Evolutionary conservation across 1,140 invertebrate genomes (phyloP), one percentile per base, ranked within the genome.

Genomic region (Drosophila ananassae): DNA sequence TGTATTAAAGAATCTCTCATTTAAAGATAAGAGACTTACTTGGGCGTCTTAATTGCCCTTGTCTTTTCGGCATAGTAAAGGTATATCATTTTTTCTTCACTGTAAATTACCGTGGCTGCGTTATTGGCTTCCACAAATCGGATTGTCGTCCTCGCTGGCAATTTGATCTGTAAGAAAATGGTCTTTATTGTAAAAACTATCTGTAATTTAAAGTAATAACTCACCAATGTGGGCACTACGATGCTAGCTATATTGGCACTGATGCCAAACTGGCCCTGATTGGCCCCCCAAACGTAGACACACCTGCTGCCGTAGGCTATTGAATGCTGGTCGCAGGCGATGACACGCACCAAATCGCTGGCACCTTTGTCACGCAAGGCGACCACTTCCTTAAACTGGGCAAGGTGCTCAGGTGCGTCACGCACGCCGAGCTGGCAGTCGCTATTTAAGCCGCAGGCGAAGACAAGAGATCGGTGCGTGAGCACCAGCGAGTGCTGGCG

Each of bases 241-340:
- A 91, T 76, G 2, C 44, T 71, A 21, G 79, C 68, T 7, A 64
- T 75, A 55, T 75, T 77, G 3, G 53, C 21, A 59, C 61, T 69
- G 7, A 89, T 92, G 74, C 95, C 95, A 52, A 96, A 92, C 91
- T 96, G 96, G 24, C 96, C 96, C 61, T 93, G 94, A 93, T 96
- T 95, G 5, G 95, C 92, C 30, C 96, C 96, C 93, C 94, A 96
- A 2, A 95, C 24, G 83, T 79, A 81, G 28, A 96, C 81, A 53
- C 90, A 90, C 53, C 92, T 90, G 13, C 79, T 62, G 25, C 93
- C 94, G 91, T 94, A 95, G 2, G 95, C 93, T 7, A 96, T 93
- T 17, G 95, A 94, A 91, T 96, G 95, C 83, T 94, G 82, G 94
- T 68, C 92, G 47, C 93, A 92, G 13, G 93, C 94, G 50, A 92